A percentile compares a stretch with the other conserved stretches of the same genome.
phyloP scores from a whole-genome alignment of 2,113 vertebrate species.

The Boulengeromyrus knoepffleri region DNA sequence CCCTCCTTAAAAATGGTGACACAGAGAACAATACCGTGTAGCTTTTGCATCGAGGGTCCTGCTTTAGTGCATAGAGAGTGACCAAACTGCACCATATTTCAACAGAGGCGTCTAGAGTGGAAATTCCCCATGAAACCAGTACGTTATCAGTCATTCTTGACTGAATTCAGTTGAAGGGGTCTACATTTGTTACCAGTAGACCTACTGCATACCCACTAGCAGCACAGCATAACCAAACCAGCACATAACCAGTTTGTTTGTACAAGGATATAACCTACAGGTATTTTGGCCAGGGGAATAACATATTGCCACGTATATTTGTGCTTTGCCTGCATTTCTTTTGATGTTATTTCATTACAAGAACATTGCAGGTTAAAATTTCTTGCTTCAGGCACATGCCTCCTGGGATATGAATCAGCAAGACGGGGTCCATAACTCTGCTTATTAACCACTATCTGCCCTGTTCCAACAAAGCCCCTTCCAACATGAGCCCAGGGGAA shows the following conservation, averaged over 20 bases:
- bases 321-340: not conserved
- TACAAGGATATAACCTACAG: not conserved
- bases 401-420: slow-evolving; percentile 3
- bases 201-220: not conserved
- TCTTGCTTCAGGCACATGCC: slow-evolving; percentile 1
- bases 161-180: not conserved
- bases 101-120: not conserved
- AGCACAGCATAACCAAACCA: not conserved
- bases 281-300: not conserved
- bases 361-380: not conserved
- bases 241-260: not conserved
- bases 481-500: not conserved
- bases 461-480: slow-evolving; percentile 1
- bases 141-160: not conserved
- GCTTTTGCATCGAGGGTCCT: not conserved
- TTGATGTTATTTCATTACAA: not conserved
- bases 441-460: slow-evolving; percentile 1
- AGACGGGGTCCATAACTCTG: not conserved
- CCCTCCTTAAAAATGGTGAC: not conserved
- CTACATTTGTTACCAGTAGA: not conserved
- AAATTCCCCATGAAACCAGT: not conserved
- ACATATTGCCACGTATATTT: not conserved
- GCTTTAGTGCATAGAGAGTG: not conserved
- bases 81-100: not conserved
- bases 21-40: not conserved